Evolutionary conservation across 2,888 invertebrate genomes (phyloP), one percentile per base, ranked within the genome.

Genomic region (Tetheella fluctuosa): DNA sequence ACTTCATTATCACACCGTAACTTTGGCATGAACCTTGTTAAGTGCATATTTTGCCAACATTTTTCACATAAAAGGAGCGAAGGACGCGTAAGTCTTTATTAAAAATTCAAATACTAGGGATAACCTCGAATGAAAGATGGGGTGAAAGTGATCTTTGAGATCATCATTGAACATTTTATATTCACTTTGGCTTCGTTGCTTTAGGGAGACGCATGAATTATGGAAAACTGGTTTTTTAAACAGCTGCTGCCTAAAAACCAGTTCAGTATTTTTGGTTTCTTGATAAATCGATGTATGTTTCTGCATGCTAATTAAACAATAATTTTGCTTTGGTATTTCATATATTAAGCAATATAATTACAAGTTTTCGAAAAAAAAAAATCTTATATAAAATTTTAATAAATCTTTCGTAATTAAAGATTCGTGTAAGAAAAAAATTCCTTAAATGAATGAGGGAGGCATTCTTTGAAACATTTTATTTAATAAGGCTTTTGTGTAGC

Each of bases 401-500:
- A 69, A 77, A 76, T 74, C 74, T 73, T 71, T 65, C 66, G 71
- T 76, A 77, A 83, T 82, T 80, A 84, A 82, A 80, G 80, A 80
- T 80, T 82, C 80, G 71, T 76, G 68, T 75, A 76, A 75, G 76
- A 83, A 88, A 80, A 79, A 84, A 88, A 84, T 84, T 74, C 72
- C 67, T 69, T 62, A 79, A 87, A 85, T 85, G 77, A 86, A 82
- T 75, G 77, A 70, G 73, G 76, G 77, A 77, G 76, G 77, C 70
- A 77, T 77, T 77, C 83, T 85, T 86, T 82, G 81, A 81, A 87
- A 86, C 83, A 82, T 89, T 90, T 86, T 87, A 89, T 90, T 90
- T 88, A 90, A 90, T 88, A 88, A 89, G 81, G 79, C 85, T 82
- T 54, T 77, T 83, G 83, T 85, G 81, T 77, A 86, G 86, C 86